Conservation (phyloP, 2,888 invertebrate species). For the Parthenolecanium corni region DNA sequence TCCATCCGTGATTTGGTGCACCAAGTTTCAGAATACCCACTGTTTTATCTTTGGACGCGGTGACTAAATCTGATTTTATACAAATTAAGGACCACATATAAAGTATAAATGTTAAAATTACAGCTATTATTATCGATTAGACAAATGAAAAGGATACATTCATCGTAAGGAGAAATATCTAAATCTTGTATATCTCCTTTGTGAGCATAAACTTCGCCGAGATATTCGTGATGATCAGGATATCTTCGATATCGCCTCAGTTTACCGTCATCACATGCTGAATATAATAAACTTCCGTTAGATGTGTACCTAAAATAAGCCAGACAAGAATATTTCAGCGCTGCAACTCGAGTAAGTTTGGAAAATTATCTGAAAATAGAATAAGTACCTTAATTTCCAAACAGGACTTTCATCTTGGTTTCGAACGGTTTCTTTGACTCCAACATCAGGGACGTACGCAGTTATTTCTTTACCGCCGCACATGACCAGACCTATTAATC, state of each 20-base stretch:
- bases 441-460: slow-evolving; percentile 41
- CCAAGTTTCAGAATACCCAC: slow-evolving; percentile 42
- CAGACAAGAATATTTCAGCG: background rate
- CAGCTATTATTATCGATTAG: no score
- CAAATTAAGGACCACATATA: background rate
- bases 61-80: slow-evolving; percentile 39
- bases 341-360: background rate
- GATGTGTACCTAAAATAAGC: slow-evolving; percentile 38
- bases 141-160: slow-evolving; percentile 41
- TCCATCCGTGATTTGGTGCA: slow-evolving; percentile 42
- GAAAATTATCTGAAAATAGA: background rate
- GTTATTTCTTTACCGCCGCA: slow-evolving; percentile 41
- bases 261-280: slow-evolving; percentile 41
- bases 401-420: slow-evolving; percentile 40
- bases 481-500: slow-evolving; percentile 39
- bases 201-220: slow-evolving; percentile 42
- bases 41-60: slow-evolving; percentile 42
- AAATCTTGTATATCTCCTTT: slow-evolving; percentile 42
- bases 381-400: slow-evolving; percentile 37
- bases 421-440: slow-evolving; percentile 40
- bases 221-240: slow-evolving; percentile 41
- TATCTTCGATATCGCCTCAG: slow-evolving; percentile 41
- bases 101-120: background rate
- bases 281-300: slow-evolving; percentile 41
- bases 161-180: slow-evolving; percentile 43